A percentile compares a stretch with the other conserved stretches of the same genome.
phyloP scores from a whole-genome alignment of 2,797 vertebrate species.

The Cossypha heuglini region DNA sequence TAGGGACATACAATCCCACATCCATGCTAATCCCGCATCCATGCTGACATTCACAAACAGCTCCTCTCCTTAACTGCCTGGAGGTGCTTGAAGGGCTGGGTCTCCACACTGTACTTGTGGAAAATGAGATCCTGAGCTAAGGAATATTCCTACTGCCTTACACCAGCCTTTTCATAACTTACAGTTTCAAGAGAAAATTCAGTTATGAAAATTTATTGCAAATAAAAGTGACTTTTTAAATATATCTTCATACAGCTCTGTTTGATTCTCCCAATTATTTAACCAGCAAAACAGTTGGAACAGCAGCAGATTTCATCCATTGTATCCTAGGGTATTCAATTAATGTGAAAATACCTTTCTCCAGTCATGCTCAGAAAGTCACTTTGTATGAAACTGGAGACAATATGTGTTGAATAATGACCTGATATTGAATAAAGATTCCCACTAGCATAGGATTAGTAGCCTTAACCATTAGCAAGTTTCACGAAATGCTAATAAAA shows the following conservation, averaged over 20 bases:
- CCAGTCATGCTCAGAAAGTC: neutral
- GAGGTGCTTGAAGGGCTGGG: neutral
- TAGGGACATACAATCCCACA: too few relatives aligned
- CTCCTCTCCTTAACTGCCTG: neutral
- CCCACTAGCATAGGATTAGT: conserved; percentile 69
- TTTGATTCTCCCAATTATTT: neutral
- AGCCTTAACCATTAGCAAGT: conserved; percentile 83
- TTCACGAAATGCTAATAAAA: conserved; percentile 91
- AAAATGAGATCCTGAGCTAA: neutral
- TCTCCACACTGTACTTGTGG: neutral
- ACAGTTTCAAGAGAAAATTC: neutral
- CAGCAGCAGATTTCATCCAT: neutral
- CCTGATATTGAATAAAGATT: conserved; percentile 32
- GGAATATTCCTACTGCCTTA: neutral
- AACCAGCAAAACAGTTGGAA: neutral
- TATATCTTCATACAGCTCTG: neutral
- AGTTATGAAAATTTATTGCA: neutral
- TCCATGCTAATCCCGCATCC: neutral
- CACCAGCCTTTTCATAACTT: neutral
- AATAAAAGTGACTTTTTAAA: neutral
- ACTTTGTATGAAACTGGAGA: conserved; percentile 11
- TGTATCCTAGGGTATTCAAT: neutral
- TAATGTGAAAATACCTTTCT: conserved; percentile 7
- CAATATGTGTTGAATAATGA: neutral
- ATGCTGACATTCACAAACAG: neutral